These are phyloP conservation scores for Propithecus deckenii DNA, from an alignment of 2,797 vertebrate species.

Conservation along the genomic window DNA sequence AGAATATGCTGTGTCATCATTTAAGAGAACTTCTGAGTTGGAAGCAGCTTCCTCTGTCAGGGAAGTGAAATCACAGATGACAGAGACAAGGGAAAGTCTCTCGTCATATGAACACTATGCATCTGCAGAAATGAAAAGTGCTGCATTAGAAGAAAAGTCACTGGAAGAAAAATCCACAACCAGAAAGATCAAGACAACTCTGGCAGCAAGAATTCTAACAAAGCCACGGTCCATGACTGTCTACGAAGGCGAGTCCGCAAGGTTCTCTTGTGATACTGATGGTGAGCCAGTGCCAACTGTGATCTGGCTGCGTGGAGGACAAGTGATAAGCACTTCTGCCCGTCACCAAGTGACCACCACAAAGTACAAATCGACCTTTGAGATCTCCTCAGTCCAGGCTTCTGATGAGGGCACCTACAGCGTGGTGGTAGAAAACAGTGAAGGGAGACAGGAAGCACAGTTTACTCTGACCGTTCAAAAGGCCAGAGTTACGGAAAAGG, in stretches of 20 bases:
- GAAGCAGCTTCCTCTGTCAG: conserved; percentile 91
- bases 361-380: conserved; percentile 92
- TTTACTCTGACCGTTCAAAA: conserved; percentile 94
- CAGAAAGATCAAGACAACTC: conserved; percentile 88
- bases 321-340: conserved; percentile 87
- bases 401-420: conserved; percentile 96
- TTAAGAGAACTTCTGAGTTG: conserved; percentile 92
- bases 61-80: conserved; percentile 92
- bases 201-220: conserved; percentile 91
- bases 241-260: conserved; percentile 91
- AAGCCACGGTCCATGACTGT: conserved; percentile 94
- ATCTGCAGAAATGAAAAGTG: conserved; percentile 88
- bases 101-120: conserved; percentile 88
- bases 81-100: conserved; percentile 89
- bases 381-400: conserved; percentile 92
- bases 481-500: conserved; percentile 88
- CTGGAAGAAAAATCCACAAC: conserved; percentile 86
- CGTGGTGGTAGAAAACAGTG: conserved; percentile 92
- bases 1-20: conserved; percentile 92
- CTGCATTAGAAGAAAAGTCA: conserved; percentile 85
- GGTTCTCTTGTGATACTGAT: conserved; percentile 94
- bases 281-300: conserved; percentile 93
- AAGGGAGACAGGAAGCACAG: conserved; percentile 93
- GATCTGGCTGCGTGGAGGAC: conserved; percentile 90
- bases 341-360: conserved; percentile 90